phyloP scores from a whole-genome alignment of 2,113 vertebrate species.

The Onychostoma macrolepis region DNA sequence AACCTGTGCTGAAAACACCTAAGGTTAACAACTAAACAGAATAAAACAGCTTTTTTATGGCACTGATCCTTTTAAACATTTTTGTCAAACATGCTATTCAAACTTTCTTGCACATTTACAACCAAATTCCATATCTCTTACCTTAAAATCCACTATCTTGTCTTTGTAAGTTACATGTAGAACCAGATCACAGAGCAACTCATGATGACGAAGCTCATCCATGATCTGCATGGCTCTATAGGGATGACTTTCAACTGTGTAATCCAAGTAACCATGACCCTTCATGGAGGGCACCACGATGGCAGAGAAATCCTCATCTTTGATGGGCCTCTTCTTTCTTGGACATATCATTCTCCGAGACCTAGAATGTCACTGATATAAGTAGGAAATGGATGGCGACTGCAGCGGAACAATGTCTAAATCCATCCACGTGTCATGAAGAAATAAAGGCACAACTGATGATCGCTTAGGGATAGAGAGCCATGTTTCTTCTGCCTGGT shows the following conservation, averaged over 20 bases:
- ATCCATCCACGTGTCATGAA: conserved; percentile 55
- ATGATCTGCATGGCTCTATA: conserved; percentile 72
- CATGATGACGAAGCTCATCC: conserved; percentile 78
- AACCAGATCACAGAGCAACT: conserved; percentile 79
- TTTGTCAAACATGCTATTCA: too few species aligned
- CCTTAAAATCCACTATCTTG: conserved; percentile 76
- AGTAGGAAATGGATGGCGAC: neutral
- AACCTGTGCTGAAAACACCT: neutral
- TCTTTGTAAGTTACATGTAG: conserved; percentile 78
- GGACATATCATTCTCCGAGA: conserved; percentile 76
- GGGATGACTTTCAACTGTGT: conserved; percentile 78
- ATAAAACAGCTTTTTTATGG: neutral
- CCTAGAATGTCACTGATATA: neutral
- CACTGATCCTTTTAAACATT: neutral
- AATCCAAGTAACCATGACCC: conserved; percentile 80
- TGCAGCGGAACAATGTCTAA: conserved; percentile 32
- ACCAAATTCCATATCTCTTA: conserved; percentile 48
- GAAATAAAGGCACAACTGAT: conserved; percentile 52
- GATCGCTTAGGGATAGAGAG: conserved; percentile 40
- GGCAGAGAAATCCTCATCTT: conserved; percentile 72
- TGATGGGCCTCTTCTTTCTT: conserved; percentile 67
- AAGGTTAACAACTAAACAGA: too few species aligned
- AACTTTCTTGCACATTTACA: too few species aligned
- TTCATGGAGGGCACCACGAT: conserved; percentile 80
- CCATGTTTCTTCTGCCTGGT: conserved; percentile 39